Conservation (phyloP, 2,888 invertebrate species). For the Apeira syringaria region DNA sequence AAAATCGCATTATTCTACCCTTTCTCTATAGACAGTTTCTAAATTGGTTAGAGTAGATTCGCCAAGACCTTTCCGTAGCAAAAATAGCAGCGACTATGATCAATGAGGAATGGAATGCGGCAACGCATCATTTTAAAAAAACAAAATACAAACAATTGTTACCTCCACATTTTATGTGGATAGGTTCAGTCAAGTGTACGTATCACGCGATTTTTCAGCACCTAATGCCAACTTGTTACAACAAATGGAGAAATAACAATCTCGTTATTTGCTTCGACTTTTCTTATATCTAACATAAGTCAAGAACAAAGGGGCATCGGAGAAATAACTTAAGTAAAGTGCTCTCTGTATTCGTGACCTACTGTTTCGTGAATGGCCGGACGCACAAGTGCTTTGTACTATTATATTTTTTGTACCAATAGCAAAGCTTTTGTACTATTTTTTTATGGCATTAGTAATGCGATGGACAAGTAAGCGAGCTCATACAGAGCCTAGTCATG, state of each 20-base stretch:
- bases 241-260: slow-evolving; percentile 31
- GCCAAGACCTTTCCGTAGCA: too few species aligned
- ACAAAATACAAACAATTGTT: slow-evolving; percentile 1
- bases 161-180: slow-evolving; percentile 14
- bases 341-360: slow-evolving; percentile 18
- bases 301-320: slow-evolving; percentile 29
- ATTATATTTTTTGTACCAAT: slow-evolving; percentile 1
- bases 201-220: slow-evolving; percentile 26
- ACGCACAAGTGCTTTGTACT: slow-evolving; percentile 3
- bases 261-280: slow-evolving; percentile 31
- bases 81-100: too few species aligned
- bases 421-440: too few species aligned
- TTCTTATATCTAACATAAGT: slow-evolving; percentile 27
- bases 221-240: slow-evolving; percentile 31
- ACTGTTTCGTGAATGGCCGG: slow-evolving; percentile 17
- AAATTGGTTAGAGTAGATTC: too few species aligned
- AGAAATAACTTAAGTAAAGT: slow-evolving; percentile 26
- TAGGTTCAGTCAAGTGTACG: slow-evolving; percentile 19
- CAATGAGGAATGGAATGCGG: too few species aligned
- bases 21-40: too few species aligned
- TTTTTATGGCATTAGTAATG: too few species aligned
- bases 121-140: too few species aligned
- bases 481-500: too few species aligned
- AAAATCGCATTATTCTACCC: too few species aligned
- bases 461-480: too few species aligned